Evolutionary conservation across 2,113 vertebrate genomes (phyloP).

Genomic region (Corydoras sp.): DNA sequence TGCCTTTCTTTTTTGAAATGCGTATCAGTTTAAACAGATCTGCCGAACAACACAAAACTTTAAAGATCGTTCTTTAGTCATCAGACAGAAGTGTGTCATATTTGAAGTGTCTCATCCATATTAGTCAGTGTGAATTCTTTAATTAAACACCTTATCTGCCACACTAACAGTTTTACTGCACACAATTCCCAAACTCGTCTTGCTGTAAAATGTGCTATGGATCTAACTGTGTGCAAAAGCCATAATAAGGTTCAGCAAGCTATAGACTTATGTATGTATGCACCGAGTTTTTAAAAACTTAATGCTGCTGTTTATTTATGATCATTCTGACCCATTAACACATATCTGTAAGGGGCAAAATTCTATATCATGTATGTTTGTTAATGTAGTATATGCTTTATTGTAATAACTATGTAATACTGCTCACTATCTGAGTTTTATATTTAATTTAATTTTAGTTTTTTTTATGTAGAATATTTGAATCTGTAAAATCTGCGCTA

Average conservation of each 20-base stretch:
- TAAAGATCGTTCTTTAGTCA: not conserved
- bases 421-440: too few relatives aligned
- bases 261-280: not conserved
- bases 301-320: too few relatives aligned
- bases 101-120: conserved; percentile 28
- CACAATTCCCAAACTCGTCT: conserved; percentile 21
- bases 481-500: too few relatives aligned
- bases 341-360: too few relatives aligned
- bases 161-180: conserved; percentile 16
- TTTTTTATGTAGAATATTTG: too few relatives aligned
- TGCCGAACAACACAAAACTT: not conserved
- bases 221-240: conserved; percentile 85
- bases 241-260: conserved; percentile 63
- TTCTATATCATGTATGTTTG: too few relatives aligned
- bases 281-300: too few relatives aligned
- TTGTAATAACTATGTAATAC: too few relatives aligned
- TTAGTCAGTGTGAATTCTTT: conserved; percentile 33
- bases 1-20: too few relatives aligned
- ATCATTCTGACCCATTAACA: too few relatives aligned
- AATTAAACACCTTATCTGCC: conserved; percentile 32
- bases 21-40: not conserved
- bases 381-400: too few relatives aligned
- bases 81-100: not conserved
- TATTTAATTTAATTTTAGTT: too few relatives aligned
- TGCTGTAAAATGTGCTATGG: conserved; percentile 75